Percentiles rank a stretch among this genome's conserved stretches.
Conservation (phyloP, 1,140 invertebrate species). For the Tachypleus tridentatus region DNA sequence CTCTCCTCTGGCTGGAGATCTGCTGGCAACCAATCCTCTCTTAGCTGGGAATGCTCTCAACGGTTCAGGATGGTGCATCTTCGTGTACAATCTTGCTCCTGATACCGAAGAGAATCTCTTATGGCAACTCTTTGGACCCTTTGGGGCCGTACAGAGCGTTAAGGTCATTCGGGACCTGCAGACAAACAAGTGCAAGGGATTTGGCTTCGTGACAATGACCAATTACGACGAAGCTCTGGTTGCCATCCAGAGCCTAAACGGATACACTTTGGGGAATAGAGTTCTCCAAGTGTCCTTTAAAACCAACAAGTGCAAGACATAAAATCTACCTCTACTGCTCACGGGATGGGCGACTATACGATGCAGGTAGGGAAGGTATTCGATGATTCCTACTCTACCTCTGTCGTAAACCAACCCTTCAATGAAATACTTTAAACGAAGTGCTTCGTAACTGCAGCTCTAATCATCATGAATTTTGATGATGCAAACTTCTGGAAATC, state of each 20-base stretch:
- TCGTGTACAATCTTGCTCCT: slow-evolving; percentile 95
- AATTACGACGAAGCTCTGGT: slow-evolving; percentile 97
- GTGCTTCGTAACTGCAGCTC: no score
- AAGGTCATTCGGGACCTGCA: slow-evolving; percentile 95
- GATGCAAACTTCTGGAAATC: no score
- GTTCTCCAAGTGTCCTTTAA: slow-evolving; percentile 98
- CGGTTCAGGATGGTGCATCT: slow-evolving; percentile 90
- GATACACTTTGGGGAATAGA: slow-evolving; percentile 91
- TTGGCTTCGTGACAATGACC: slow-evolving; percentile 99
- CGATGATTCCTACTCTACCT: no score
- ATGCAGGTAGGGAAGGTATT: no score
- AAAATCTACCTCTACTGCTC: slow-evolving; percentile 15
- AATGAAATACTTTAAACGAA: no score
- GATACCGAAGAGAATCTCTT: slow-evolving; percentile 97
- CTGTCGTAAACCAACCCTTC: no score
- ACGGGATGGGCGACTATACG: no score
- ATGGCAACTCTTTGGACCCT: slow-evolving; percentile 98
- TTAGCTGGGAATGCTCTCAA: slow-evolving; percentile 55
- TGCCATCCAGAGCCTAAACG: slow-evolving; percentile 94
- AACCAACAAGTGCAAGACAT: slow-evolving; percentile 46
- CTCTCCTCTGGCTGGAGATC: slow-evolving; percentile 83
- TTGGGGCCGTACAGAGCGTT: slow-evolving; percentile 95
- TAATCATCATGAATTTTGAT: no score
- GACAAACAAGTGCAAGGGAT: slow-evolving; percentile 99
- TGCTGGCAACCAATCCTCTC: slow-evolving; percentile 62